Evolutionary conservation across 2,888 invertebrate species (phyloP).

Genomic region (Drosophila neoperkinsi): DNA sequence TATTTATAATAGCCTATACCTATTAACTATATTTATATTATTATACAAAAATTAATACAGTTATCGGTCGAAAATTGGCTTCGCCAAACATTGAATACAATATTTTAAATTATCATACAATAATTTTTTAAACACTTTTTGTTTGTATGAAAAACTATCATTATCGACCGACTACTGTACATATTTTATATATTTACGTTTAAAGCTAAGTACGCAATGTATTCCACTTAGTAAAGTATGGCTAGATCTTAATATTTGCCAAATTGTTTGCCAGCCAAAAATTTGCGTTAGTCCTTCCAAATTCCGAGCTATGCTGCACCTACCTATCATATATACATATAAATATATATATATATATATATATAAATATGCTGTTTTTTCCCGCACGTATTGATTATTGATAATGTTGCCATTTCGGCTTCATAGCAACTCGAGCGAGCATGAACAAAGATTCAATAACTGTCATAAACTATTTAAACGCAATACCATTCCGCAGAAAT

Average conservation of each 20-base stretch:
- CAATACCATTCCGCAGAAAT: background rate
- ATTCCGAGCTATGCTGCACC: background rate
- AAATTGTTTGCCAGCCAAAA: slow-evolving; percentile 22
- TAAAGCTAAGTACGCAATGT: background rate
- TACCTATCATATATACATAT: background rate
- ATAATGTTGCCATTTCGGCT: slow-evolving; percentile 7
- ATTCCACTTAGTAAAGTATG: slow-evolving; percentile 5
- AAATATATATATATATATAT: slow-evolving; percentile 14
- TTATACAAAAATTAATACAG: background rate
- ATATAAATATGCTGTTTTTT: background rate
- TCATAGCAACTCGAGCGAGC: slow-evolving; percentile 35
- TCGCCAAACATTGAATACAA: background rate
- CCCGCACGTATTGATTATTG: slow-evolving; percentile 22
- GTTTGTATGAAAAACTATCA: background rate
- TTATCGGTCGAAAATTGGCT: background rate
- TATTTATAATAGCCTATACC: slow-evolving; percentile 3
- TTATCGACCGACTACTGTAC: background rate
- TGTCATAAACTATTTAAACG: slow-evolving; percentile 2
- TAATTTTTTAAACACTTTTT: background rate
- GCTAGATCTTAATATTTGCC: slow-evolving; percentile 24
- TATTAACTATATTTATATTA: background rate
- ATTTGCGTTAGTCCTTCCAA: background rate
- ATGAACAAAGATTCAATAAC: slow-evolving; percentile 45
- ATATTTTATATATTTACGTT: background rate
- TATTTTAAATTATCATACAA: background rate